Percentiles rank a stretch among this genome's conserved stretches.
Conservation (phyloP, 2,888 invertebrate species). For the Lingula anatina region DNA sequence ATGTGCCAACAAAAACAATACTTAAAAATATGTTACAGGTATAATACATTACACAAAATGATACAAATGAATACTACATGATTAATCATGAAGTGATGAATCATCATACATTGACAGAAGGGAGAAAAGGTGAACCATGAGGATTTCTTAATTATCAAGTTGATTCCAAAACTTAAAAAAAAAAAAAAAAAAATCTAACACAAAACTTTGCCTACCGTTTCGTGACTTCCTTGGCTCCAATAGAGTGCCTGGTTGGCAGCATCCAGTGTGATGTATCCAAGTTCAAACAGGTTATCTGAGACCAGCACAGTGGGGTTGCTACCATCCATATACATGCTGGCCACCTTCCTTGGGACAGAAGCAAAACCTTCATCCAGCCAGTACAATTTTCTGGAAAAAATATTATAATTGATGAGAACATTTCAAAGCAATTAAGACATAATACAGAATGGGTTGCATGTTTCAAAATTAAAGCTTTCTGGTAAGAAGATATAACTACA, state of each 20-base stretch:
- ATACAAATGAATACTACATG: too few relatives aligned
- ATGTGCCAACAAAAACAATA: too few relatives aligned
- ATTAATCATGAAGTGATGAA: too few relatives aligned
- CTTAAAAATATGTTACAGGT: too few relatives aligned
- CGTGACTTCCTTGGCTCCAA: slow-evolving; percentile 63
- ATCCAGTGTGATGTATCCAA: slow-evolving; percentile 80
- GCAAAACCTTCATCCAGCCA: slow-evolving; percentile 93
- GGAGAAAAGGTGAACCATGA: too few relatives aligned
- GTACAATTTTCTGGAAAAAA: slow-evolving; percentile 66
- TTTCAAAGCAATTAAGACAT: background rate
- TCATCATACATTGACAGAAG: too few relatives aligned
- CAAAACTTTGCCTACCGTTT: slow-evolving; percentile 40
- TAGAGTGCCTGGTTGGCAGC: slow-evolving; percentile 74
- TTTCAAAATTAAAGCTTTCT: too few relatives aligned
- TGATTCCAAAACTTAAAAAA: slow-evolving; percentile 10
- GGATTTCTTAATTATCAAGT: too few relatives aligned
- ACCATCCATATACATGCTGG: slow-evolving; percentile 83
- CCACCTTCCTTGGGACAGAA: slow-evolving; percentile 78
- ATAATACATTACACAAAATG: too few relatives aligned
- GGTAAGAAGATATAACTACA: too few relatives aligned
- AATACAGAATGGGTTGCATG: too few relatives aligned
- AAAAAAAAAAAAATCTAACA: background rate
- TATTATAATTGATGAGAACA: background rate
- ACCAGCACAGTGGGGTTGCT: too few relatives aligned
- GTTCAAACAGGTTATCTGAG: slow-evolving; percentile 59